phyloP scores from a whole-genome alignment of 2,113 vertebrate genomes.

The Piaya cayana region DNA sequence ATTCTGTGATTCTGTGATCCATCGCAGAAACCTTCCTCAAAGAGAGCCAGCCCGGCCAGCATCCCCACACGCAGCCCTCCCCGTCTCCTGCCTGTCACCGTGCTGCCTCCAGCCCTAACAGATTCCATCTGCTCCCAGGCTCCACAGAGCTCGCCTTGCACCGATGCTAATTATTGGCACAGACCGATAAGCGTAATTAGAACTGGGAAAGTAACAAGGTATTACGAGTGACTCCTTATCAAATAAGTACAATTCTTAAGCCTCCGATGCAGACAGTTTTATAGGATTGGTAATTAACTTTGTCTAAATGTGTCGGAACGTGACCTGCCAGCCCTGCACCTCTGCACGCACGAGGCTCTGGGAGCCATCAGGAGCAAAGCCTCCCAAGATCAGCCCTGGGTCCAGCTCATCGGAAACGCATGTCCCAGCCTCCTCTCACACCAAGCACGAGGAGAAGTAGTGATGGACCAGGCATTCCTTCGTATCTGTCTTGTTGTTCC shows the following conservation, averaged over 20 bases:
- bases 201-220: not conserved
- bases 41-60: not conserved
- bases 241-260: not conserved
- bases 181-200: not conserved
- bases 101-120: not conserved
- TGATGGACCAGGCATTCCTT: not conserved
- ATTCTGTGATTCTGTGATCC: too few species aligned
- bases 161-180: not conserved
- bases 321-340: not conserved
- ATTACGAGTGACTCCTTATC: not conserved
- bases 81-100: not conserved
- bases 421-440: not conserved
- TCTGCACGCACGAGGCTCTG: not conserved
- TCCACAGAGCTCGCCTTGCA: not conserved
- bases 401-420: not conserved
- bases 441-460: not conserved
- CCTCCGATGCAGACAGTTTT: not conserved
- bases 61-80: too few species aligned
- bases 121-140: not conserved
- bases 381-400: not conserved
- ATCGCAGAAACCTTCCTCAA: too few species aligned
- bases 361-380: not conserved
- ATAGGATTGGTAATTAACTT: not conserved
- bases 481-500: not conserved
- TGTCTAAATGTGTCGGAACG: not conserved